Conservation (phyloP, 2,113 vertebrate species). For the Galemys pyrenaicus region DNA sequence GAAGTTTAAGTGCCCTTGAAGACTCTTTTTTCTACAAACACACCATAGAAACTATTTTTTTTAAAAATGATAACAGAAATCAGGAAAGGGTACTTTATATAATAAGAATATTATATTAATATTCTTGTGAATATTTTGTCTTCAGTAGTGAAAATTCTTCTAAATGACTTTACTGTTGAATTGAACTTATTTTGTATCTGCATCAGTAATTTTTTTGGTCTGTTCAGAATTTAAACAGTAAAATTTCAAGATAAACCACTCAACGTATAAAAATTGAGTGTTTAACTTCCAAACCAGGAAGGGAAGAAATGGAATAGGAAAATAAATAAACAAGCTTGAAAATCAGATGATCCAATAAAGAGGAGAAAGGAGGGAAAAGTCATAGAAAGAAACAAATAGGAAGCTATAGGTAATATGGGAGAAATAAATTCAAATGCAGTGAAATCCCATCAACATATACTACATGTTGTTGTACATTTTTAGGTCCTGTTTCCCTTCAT, state of each 20-base stretch:
- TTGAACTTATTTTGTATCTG: background rate
- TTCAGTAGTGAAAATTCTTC: background rate
- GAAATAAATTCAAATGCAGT: background rate
- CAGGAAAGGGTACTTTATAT: background rate
- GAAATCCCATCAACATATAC: background rate
- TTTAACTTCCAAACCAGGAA: background rate
- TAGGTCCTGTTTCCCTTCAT: background rate
- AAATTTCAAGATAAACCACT: background rate
- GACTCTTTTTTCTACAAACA: background rate
- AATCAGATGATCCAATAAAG: background rate
- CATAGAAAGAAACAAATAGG: background rate
- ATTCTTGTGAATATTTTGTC: slow-evolving; percentile 5
- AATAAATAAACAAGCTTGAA: background rate
- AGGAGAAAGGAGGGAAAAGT: background rate
- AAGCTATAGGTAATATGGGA: background rate
- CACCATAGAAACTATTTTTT: background rate
- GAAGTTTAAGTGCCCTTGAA: background rate
- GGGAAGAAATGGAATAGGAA: background rate
- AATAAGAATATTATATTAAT: background rate
- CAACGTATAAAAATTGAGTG: background rate
- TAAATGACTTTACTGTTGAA: background rate
- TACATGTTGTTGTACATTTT: no score
- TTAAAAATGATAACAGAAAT: background rate
- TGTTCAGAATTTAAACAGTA: background rate
- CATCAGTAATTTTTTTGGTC: background rate